These are phyloP conservation scores for Pollicipes pollicipes DNA, from an alignment of 1,140 invertebrate species.

Conservation along the genomic window DNA sequence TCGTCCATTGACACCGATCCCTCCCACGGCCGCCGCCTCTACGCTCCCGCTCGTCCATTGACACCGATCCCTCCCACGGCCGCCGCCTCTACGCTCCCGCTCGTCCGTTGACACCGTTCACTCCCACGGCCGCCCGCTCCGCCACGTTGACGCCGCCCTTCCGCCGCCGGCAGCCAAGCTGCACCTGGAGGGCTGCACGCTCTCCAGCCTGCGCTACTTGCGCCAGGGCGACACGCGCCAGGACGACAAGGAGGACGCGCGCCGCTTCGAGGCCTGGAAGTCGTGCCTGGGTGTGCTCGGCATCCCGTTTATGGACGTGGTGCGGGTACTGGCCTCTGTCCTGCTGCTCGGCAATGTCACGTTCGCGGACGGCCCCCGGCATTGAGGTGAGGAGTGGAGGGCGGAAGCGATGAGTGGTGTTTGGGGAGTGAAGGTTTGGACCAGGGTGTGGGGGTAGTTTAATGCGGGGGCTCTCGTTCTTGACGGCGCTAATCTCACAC, in stretches of 20 bases:
- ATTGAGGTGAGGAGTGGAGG: neutral
- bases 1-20: too few species aligned
- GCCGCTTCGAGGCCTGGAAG: slow-evolving; percentile 69
- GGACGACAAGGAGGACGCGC: slow-evolving; percentile 55
- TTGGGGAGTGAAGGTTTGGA: neutral
- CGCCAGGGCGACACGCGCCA: slow-evolving; percentile 52
- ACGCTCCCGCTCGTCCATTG: too few species aligned
- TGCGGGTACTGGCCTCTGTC: slow-evolving; percentile 73
- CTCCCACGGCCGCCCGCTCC: too few species aligned
- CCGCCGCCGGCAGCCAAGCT: slow-evolving; percentile 37
- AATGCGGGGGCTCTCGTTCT: too few species aligned
- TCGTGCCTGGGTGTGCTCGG: slow-evolving; percentile 71
- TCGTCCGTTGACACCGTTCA: too few species aligned
- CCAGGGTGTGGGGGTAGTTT: neutral
- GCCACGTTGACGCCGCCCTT: neutral
- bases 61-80: too few species aligned
- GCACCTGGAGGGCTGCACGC: slow-evolving; percentile 61
- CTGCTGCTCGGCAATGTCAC: slow-evolving; percentile 77
- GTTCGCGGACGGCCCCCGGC: slow-evolving; percentile 49
- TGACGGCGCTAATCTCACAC: too few species aligned
- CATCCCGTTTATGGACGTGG: slow-evolving; percentile 83
- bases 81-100: too few species aligned
- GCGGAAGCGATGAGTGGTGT: too few species aligned
- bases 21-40: too few species aligned
- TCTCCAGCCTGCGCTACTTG: slow-evolving; percentile 59